phyloP scores from a whole-genome alignment of 2,888 invertebrate species.

The Sarcophaga variegata region DNA sequence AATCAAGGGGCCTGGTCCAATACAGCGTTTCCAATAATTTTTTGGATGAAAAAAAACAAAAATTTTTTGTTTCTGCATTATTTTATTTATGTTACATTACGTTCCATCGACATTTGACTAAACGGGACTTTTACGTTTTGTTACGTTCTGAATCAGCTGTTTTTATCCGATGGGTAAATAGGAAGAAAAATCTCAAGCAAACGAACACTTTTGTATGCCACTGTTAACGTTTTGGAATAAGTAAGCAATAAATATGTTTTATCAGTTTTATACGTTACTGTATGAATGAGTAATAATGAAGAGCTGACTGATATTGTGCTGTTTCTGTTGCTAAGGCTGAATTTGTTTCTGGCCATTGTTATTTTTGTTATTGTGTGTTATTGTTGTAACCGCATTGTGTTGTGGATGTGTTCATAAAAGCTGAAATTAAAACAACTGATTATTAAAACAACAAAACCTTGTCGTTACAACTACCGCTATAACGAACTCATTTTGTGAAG shows the following conservation, averaged over 20 bases:
- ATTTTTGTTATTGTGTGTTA: conserved; percentile 26
- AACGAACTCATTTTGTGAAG: conserved; percentile 46
- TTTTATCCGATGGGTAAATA: too few species aligned
- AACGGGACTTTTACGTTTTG: too few species aligned
- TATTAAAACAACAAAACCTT: conserved; percentile 54
- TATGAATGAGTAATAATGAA: conserved; percentile 3
- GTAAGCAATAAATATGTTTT: background rate
- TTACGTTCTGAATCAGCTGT: too few species aligned
- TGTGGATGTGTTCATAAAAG: conserved; percentile 50
- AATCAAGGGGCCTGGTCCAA: too few species aligned
- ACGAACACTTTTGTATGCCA: too few species aligned
- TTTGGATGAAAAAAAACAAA: too few species aligned
- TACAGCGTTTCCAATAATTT: too few species aligned
- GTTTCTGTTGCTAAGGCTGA: conserved; percentile 59
- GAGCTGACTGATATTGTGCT: conserved; percentile 28
- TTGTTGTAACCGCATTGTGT: conserved; percentile 49
- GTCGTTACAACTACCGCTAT: conserved; percentile 61
- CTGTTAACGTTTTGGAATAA: too few species aligned
- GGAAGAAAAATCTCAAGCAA: too few species aligned
- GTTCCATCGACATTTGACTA: too few species aligned
- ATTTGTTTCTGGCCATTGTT: conserved; percentile 3
- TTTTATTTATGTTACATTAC: too few species aligned
- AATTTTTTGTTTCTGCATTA: too few species aligned
- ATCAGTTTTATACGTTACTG: background rate
- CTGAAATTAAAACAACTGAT: conserved; percentile 53